Percentiles rank a stretch among this genome's conserved stretches.
These are phyloP conservation scores for Pollachius pollachius DNA, from an alignment of 2,113 vertebrate genomes.

Conservation along the genomic window DNA sequence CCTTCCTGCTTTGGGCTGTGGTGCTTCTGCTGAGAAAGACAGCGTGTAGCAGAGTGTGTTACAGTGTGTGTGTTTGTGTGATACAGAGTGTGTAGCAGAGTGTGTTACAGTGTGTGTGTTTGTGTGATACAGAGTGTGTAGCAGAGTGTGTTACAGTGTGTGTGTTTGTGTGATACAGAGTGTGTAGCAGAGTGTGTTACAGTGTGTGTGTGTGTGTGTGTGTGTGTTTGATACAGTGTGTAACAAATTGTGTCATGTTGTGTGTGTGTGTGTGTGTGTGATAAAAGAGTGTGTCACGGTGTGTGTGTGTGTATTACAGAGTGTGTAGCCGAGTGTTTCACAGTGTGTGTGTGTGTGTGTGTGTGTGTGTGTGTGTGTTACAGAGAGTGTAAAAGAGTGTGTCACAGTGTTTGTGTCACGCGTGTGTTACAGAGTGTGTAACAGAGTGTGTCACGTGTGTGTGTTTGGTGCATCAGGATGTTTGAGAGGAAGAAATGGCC, in stretches of 20 bases:
- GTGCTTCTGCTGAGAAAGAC: not conserved
- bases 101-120: not conserved
- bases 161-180: too few relatives aligned
- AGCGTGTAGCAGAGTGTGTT: not conserved
- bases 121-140: conserved; percentile 20
- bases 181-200: too few relatives aligned
- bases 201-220: conserved; percentile 62
- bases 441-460: conserved; percentile 1
- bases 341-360: not conserved
- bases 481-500: conserved; percentile 98
- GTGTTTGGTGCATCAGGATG: conserved; percentile 86
- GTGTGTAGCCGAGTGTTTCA: not conserved
- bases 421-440: too few relatives aligned
- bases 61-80: not conserved
- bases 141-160: conserved; percentile 4
- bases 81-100: not conserved
- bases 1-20: not conserved
- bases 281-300: too few relatives aligned
- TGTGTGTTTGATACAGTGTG: too few relatives aligned
- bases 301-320: not conserved
- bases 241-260: too few relatives aligned
- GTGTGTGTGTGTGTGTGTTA: conserved; percentile 21
- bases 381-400: conserved; percentile 1
- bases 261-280: conserved; percentile 62
- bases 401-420: too few relatives aligned